Percentiles rank a stretch among this genome's conserved stretches.
phyloP scores from a whole-genome alignment of 2,113 vertebrate species.

The Spermophilus dauricus region DNA sequence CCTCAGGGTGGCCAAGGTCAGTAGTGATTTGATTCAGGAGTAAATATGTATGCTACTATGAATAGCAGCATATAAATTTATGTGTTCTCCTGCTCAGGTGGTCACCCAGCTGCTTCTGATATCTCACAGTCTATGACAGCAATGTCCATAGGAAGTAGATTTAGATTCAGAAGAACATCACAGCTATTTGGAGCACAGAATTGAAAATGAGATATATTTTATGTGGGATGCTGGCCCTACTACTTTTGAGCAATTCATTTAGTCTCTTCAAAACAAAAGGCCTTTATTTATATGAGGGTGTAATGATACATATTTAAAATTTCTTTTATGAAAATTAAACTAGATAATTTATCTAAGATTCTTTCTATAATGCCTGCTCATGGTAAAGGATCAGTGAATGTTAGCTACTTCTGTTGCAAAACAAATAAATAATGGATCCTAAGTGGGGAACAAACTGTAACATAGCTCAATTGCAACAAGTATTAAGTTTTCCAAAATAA shows the following conservation, averaged over 20 bases:
- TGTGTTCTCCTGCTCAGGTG: too few species aligned
- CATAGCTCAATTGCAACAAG: background rate
- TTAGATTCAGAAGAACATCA: background rate
- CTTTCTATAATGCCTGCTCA: background rate
- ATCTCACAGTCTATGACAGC: background rate
- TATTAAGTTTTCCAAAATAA: background rate
- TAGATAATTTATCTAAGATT: background rate
- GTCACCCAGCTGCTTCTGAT: background rate
- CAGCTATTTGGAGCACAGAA: background rate
- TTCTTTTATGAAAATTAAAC: background rate
- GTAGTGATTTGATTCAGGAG: background rate
- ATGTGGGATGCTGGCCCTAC: accelerated
- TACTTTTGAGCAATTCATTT: background rate
- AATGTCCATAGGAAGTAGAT: background rate
- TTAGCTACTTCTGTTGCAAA: background rate
- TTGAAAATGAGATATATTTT: background rate
- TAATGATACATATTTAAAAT: background rate
- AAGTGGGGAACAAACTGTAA: background rate
- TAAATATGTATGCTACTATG: background rate
- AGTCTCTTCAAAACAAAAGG: background rate
- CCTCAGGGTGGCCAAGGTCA: background rate
- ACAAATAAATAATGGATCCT: background rate
- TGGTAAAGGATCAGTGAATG: background rate
- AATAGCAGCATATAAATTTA: background rate
- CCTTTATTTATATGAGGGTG: background rate